Percentiles rank a stretch among this genome's conserved stretches.
Evolutionary conservation across 2,888 invertebrate species (phyloP).

Genomic region (Rhaphigaster nebulosa): DNA sequence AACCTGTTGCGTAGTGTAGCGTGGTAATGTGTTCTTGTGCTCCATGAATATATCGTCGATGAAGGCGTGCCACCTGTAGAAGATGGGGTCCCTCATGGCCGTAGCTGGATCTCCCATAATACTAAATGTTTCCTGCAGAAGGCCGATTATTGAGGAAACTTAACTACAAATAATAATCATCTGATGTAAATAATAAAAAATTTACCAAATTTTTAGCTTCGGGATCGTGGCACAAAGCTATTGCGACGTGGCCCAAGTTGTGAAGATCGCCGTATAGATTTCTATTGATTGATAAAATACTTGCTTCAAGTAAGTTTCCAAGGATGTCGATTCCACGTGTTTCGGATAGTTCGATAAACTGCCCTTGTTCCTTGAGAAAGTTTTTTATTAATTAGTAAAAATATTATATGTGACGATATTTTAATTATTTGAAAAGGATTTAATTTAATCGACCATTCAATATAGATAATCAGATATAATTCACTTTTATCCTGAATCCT

Average conservation of each 20-base stretch:
- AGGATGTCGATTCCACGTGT: conserved; percentile 81
- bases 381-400: neutral
- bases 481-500: too few relatives aligned
- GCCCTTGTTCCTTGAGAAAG: conserved; percentile 73
- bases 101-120: conserved; percentile 88
- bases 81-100: conserved; percentile 88
- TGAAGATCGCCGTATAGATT: conserved; percentile 84
- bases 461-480: too few relatives aligned
- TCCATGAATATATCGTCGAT: conserved; percentile 84
- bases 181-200: neutral
- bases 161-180: neutral
- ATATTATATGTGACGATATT: neutral
- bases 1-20: conserved; percentile 76
- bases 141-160: neutral
- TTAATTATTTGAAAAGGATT: neutral
- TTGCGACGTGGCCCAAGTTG: conserved; percentile 85
- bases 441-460: neutral
- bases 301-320: conserved; percentile 85
- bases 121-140: conserved; percentile 79
- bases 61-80: conserved; percentile 88
- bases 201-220: conserved; percentile 79
- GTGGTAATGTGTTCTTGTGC: conserved; percentile 79
- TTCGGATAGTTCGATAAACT: conserved; percentile 75
- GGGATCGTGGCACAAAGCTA: conserved; percentile 85
- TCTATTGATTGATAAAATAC: conserved; percentile 78